Conservation (phyloP, 2,888 invertebrate species). For the Siphonodentalium dalli region DNA sequence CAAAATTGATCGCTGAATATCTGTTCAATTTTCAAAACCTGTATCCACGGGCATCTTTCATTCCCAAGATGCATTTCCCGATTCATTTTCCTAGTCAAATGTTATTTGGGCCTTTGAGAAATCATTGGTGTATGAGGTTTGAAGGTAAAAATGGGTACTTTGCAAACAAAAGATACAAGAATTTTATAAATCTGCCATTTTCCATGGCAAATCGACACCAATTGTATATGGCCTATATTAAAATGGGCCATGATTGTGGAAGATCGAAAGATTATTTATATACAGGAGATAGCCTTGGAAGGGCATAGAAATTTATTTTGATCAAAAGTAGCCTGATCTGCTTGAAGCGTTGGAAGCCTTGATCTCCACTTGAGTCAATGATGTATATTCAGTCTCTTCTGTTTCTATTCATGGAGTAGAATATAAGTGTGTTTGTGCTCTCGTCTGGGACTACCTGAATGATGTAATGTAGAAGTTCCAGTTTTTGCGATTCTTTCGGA, state of each 20-base stretch:
- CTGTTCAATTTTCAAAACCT: constrained; percentile 9
- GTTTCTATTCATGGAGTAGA: no score
- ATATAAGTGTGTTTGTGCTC: no score
- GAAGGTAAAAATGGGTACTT: constrained; percentile 33
- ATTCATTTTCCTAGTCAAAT: constrained; percentile 33
- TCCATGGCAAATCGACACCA: constrained; percentile 23
- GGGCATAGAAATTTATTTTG: no score
- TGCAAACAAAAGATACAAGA: constrained; percentile 18
- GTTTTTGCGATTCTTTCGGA: no score
- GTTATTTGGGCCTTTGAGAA: constrained; percentile 27
- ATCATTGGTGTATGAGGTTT: constrained; percentile 33
- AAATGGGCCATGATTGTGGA: constrained; percentile 1
- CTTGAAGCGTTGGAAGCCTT: no score
- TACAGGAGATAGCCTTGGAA: constrained; percentile 14
- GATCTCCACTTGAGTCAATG: no score
- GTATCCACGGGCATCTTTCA: constrained; percentile 18
- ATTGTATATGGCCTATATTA: constrained; percentile 19
- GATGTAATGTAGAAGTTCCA: no score
- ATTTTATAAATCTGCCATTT: constrained; percentile 26
- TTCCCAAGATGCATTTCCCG: constrained; percentile 30
- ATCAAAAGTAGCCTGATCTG: no score
- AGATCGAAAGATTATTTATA: constrained; percentile 15
- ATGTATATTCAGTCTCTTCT: no score
- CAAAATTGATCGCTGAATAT: not conserved
- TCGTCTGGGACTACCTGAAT: no score